Evolutionary conservation across 2,888 invertebrate genomes (phyloP).

Genomic region (Dryomyza anilis): DNA sequence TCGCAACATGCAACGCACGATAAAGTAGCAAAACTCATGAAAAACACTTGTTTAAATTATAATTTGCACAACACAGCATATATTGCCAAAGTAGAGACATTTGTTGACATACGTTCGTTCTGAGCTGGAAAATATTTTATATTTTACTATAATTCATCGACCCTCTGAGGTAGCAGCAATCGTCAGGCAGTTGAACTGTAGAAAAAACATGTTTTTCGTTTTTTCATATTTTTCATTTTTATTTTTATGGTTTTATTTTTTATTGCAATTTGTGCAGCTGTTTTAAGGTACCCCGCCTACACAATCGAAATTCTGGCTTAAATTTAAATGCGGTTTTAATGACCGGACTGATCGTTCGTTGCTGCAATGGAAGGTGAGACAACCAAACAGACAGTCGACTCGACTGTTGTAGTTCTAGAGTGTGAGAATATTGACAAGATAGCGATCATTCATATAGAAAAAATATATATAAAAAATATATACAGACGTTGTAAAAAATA

Average conservation of each 20-base stretch:
- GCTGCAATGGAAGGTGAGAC: too few species aligned
- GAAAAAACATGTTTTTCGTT: neutral
- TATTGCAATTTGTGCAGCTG: neutral
- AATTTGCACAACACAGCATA: slow-evolving; percentile 20
- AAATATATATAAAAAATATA: too few species aligned
- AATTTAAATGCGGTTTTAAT: too few species aligned
- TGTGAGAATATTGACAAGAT: too few species aligned
- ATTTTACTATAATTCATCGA: slow-evolving; percentile 2
- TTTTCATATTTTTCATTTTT: neutral
- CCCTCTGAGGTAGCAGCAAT: slow-evolving; percentile 14
- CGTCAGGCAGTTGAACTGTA: neutral
- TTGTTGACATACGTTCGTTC: too few species aligned
- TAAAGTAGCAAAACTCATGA: neutral
- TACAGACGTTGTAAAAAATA: too few species aligned
- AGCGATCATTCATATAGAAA: too few species aligned
- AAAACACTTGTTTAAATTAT: slow-evolving; percentile 23
- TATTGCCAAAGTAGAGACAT: too few species aligned
- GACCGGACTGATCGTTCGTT: too few species aligned
- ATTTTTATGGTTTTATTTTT: neutral
- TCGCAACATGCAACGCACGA: neutral
- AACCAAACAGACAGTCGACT: too few species aligned
- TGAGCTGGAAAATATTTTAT: neutral
- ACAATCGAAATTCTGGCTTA: too few species aligned
- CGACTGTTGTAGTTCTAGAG: too few species aligned
- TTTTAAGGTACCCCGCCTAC: neutral